Evolutionary conservation across 1,140 invertebrate species (phyloP).

Genomic region (Brachionus rubens): DNA sequence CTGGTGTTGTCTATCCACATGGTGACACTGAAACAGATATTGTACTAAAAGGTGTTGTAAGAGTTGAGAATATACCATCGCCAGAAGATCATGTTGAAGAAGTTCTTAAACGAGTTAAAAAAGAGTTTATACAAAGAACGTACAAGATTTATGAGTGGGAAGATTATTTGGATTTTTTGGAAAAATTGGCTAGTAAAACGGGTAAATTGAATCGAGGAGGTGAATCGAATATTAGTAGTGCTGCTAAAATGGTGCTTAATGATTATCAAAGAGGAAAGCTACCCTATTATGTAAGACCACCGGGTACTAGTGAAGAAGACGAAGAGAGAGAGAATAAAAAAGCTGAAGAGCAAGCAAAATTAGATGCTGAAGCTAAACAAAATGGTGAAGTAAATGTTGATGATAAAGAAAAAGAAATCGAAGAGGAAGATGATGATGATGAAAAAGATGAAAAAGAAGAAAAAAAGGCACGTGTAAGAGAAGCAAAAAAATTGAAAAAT

Average conservation of each 20-base stretch:
- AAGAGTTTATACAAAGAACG: slow-evolving; percentile 83
- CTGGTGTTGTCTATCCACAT: slow-evolving; percentile 85
- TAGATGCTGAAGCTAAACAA: neutral
- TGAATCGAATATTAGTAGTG: slow-evolving; percentile 82
- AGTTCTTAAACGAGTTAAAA: slow-evolving; percentile 80
- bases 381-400: neutral
- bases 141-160: slow-evolving; percentile 81
- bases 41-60: slow-evolving; percentile 75
- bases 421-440: neutral
- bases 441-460: neutral
- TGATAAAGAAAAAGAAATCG: neutral
- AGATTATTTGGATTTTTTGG: slow-evolving; percentile 81
- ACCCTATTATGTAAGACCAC: slow-evolving; percentile 71
- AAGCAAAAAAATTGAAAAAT: neutral
- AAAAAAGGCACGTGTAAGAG: neutral
- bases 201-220: slow-evolving; percentile 92
- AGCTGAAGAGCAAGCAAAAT: neutral
- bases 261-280: slow-evolving; percentile 97
- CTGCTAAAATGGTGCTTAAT: slow-evolving; percentile 91
- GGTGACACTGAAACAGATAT: slow-evolving; percentile 79
- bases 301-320: slow-evolving; percentile 21
- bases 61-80: slow-evolving; percentile 87
- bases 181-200: slow-evolving; percentile 76
- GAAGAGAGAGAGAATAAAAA: slow-evolving; percentile 1
- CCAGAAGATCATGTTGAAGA: slow-evolving; percentile 89